Base-by-base conservation (phyloP, 1,140 invertebrate species). In the Parasteatoda tepidariorum region DNA sequence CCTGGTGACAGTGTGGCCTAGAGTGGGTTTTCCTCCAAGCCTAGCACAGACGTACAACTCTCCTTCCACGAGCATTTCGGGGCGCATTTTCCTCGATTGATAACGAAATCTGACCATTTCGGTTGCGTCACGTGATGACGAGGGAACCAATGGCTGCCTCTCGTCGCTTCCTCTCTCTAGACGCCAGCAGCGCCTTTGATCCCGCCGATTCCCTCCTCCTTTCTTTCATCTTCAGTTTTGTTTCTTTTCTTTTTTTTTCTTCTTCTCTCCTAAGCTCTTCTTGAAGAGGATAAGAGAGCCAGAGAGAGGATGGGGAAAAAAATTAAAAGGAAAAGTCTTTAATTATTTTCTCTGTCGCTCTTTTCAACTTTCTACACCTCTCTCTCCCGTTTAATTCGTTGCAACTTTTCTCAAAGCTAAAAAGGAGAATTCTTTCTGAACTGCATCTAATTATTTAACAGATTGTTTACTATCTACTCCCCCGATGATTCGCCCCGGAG, bases 91-190 rank as follows among this genome's bases (percentile, higher is more conserved):
- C 28, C 84, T 73, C 84, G 85, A 84, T 33, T 54, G 82, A 86
- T 86, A 86, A 84, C 85, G 76, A 85, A 85, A 84, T 85, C 75
- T 86, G 83, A 86, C 85, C 86, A 86, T 86, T 85, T 85, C 83
- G 68, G 78, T 85, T 73, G 74, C 76, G 71, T 75, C 86, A 86
- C 86, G 86, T 86, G 86, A 86, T 75, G 59, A 18, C 55, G 68
- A 64, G 78, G 55, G 41, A 85, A 74, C 86, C 86, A 86, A 86
- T 86, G 73, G 81, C 70, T 74, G 48, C 68, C 67, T 48, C 33
- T 66, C 67, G 59, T 71, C 54, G 67, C 41, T 68, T 67, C 26
- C 54, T 34, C 64, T 57, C 66, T 70, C 78, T 38, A 73, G 70
- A 83, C 70, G 81, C 68, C 61, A 83, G 70, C 68, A 74, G 68